A percentile compares a stretch with the other conserved stretches of the same genome.
Conservation (phyloP, 2,888 invertebrate species). For the Rhagium mordax region DNA sequence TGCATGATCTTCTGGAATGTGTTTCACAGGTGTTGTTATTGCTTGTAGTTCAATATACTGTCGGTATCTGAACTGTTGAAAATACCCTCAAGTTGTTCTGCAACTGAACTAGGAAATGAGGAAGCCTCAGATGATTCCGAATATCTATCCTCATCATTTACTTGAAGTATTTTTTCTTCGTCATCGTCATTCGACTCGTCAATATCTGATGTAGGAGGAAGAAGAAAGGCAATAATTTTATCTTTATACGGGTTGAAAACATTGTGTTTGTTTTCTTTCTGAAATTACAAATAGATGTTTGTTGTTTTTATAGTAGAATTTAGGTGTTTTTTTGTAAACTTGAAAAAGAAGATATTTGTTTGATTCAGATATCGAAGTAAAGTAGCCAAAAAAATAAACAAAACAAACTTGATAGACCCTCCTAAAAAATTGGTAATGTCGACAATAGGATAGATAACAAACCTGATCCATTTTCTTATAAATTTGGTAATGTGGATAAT, state of each 20-base stretch:
- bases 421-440: slow-evolving; percentile 10
- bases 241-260: slow-evolving; percentile 25
- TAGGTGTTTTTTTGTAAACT: not conserved
- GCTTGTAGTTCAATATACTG: slow-evolving; percentile 24
- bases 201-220: slow-evolving; percentile 35
- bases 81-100: slow-evolving; percentile 30
- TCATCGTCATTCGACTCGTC: slow-evolving; percentile 38
- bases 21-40: slow-evolving; percentile 34
- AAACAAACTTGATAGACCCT: slow-evolving; percentile 1
- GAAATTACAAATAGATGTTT: slow-evolving; percentile 18
- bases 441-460: slow-evolving; percentile 23
- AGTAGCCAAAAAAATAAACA: not conserved
- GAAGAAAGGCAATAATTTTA: slow-evolving; percentile 36
- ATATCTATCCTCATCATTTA: slow-evolving; percentile 29
- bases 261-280: slow-evolving; percentile 29
- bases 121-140: slow-evolving; percentile 33
- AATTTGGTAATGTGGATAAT: slow-evolving; percentile 15
- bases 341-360: not conserved
- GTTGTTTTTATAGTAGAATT: slow-evolving; percentile 5
- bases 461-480: not conserved
- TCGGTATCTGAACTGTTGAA: slow-evolving; percentile 36
- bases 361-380: not conserved
- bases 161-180: slow-evolving; percentile 24
- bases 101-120: slow-evolving; percentile 33
- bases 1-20: slow-evolving; percentile 22